Evolutionary conservation across 2,113 vertebrate genomes (phyloP).

Genomic region (Desmodus rotundus): DNA sequence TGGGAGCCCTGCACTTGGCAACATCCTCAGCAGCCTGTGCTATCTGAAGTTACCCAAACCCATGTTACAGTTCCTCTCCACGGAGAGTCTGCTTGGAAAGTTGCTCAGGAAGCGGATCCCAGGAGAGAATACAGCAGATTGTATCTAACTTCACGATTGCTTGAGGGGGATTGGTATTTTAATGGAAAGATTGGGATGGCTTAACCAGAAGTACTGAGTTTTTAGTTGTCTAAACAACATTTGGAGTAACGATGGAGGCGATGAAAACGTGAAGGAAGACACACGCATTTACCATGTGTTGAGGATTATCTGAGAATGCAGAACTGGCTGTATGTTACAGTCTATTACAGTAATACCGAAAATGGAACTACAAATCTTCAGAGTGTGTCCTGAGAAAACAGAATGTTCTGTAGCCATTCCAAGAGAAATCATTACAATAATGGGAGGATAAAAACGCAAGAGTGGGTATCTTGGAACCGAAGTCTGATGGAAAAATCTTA

Average conservation of each 20-base stretch:
- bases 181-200: not conserved
- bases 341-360: not conserved
- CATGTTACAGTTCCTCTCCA: not conserved
- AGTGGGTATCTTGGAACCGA: not conserved
- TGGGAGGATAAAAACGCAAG: not conserved
- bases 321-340: no score
- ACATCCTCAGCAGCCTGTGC: no score
- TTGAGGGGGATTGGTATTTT: not conserved
- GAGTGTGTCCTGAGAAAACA: not conserved
- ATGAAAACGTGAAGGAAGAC: not conserved
- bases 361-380: not conserved
- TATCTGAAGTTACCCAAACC: not conserved
- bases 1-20: not conserved
- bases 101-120: not conserved
- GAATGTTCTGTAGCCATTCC: not conserved
- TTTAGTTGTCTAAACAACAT: not conserved
- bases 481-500: not conserved
- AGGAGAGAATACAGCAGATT: not conserved
- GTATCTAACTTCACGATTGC: not conserved
- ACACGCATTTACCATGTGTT: fast-evolving
- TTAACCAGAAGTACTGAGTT: not conserved
- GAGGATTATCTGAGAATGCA: not conserved
- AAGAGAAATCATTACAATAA: not conserved
- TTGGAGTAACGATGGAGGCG: not conserved
- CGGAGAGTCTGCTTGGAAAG: not conserved